Evolutionary conservation across 2,888 invertebrate species (phyloP).

Genomic region (Bellardia bayeri): DNA sequence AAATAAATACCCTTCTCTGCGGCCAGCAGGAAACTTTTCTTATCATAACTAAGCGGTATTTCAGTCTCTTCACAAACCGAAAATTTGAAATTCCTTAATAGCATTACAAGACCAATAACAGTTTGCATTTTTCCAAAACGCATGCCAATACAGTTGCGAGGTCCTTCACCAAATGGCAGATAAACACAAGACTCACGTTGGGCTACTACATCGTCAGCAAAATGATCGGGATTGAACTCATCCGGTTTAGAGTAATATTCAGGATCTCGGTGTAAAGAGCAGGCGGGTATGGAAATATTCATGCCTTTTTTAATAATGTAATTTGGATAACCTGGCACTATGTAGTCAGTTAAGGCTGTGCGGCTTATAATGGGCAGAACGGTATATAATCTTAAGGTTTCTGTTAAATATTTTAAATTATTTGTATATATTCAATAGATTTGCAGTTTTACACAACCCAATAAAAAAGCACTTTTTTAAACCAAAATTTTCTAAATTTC

Average conservation of each 20-base stretch:
- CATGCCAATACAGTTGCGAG: constrained; percentile 81
- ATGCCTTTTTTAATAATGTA: constrained; percentile 84
- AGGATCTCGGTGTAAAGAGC: constrained; percentile 86
- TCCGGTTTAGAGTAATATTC: constrained; percentile 85
- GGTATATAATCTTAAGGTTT: constrained; percentile 86
- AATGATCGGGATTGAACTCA: constrained; percentile 87
- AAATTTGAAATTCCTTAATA: constrained; percentile 79
- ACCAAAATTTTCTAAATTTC: too few species aligned
- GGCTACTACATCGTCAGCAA: constrained; percentile 85
- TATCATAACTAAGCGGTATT: constrained; percentile 76
- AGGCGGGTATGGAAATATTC: constrained; percentile 77
- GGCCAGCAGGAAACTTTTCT: constrained; percentile 72
- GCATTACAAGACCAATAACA: constrained; percentile 78
- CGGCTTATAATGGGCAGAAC: constrained; percentile 85
- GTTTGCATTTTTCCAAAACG: constrained; percentile 82
- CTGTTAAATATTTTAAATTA: constrained; percentile 81
- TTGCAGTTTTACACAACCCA: too few species aligned
- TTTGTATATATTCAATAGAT: too few species aligned
- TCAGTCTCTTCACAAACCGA: constrained; percentile 76
- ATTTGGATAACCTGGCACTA: constrained; percentile 84
- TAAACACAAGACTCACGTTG: constrained; percentile 84
- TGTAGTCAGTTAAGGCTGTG: constrained; percentile 85
- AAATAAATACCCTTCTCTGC: constrained; percentile 76
- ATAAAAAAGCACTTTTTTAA: too few species aligned
- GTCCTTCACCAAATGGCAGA: constrained; percentile 83